Conservation (phyloP, 2,888 invertebrate species). For the Thysanoteuthis rhombus region DNA sequence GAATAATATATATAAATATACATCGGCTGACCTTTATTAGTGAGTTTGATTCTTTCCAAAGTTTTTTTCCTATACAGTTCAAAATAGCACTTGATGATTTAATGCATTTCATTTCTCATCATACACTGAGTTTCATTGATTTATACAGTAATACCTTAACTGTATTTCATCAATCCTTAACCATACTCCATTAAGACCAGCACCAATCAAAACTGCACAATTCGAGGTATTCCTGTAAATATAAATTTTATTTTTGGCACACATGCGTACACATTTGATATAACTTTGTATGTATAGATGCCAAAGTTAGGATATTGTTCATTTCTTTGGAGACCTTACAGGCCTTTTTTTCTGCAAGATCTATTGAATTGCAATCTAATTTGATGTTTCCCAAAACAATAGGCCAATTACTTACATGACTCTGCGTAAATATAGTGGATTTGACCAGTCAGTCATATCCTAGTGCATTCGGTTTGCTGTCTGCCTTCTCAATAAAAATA, state of each 20-base stretch:
- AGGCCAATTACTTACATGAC: background rate
- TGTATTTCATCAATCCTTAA: no score
- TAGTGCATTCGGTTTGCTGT: background rate
- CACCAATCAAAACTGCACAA: no score
- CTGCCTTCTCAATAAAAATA: background rate
- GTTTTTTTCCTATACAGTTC: no score
- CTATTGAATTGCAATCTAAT: conserved; percentile 12
- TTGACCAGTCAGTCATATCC: background rate
- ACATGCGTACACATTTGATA: background rate
- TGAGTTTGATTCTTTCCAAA: no score
- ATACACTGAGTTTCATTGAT: no score
- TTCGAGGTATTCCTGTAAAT: no score
- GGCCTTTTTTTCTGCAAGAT: background rate
- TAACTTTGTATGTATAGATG: background rate
- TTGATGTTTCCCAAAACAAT: background rate
- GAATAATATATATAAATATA: no score
- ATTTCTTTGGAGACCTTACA: background rate
- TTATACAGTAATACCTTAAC: no score
- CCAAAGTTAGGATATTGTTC: background rate
- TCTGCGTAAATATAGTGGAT: background rate
- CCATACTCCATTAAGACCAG: no score
- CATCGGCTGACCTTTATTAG: no score
- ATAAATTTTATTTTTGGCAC: background rate
- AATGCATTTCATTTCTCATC: no score
- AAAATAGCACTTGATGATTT: no score